Evolutionary conservation across 2,113 vertebrate genomes (phyloP).

Genomic region (Pseudonaja textilis): DNA sequence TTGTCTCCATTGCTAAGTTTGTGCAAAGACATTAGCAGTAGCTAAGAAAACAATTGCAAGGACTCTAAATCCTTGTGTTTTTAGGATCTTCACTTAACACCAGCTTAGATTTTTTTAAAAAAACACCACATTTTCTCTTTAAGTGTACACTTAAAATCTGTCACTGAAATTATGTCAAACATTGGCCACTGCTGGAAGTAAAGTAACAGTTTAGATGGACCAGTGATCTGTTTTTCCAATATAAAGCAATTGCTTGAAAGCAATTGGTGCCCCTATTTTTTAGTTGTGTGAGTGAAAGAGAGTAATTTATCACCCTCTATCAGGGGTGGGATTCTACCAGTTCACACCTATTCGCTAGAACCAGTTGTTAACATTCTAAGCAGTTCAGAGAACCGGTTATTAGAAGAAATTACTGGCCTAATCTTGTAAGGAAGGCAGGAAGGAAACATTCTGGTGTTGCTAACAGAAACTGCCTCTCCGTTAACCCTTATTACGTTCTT

Average conservation of each 20-base stretch:
- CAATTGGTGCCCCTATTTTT: conserved; percentile 37
- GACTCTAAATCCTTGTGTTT: conserved; percentile 63
- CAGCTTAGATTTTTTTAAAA: conserved; percentile 62
- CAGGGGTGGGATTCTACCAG: no score
- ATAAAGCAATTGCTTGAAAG: conserved; percentile 17
- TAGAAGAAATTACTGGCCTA: no score
- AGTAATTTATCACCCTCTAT: not conserved
- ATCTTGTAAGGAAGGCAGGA: no score
- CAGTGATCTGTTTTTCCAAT: conserved; percentile 56
- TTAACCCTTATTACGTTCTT: no score
- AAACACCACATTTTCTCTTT: conserved; percentile 53
- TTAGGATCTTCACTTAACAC: conserved; percentile 67
- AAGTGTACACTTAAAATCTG: conserved; percentile 61
- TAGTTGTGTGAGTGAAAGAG: conserved; percentile 12
- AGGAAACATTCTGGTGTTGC: no score
- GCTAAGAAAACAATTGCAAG: conserved; percentile 69
- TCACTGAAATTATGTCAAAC: conserved; percentile 42
- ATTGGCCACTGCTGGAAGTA: conserved; percentile 54
- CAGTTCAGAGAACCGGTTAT: no score
- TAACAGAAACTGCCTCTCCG: no score
- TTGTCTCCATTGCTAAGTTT: conserved; percentile 51
- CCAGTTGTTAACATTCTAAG: no score
- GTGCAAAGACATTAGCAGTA: conserved; percentile 42
- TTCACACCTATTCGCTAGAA: no score
- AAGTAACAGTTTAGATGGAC: conserved; percentile 56